Evolutionary conservation across 2,888 invertebrate species (phyloP), one percentile per base, ranked within the genome.

Genomic region (Drosophila falleni): DNA sequence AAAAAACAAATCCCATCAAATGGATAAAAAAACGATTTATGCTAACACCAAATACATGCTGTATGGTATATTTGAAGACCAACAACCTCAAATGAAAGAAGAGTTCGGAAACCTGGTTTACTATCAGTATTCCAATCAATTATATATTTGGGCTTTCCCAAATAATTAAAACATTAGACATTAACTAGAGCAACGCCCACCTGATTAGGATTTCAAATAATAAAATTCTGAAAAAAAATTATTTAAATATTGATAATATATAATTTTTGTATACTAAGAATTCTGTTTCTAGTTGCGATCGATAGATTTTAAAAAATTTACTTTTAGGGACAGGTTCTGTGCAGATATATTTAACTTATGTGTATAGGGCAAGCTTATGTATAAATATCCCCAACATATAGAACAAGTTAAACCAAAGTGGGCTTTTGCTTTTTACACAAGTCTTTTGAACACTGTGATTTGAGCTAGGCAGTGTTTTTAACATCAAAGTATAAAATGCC

Each of bases 21-120:
- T 47, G 53, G 33, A 9, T 42, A 8, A 49, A 54, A 31, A 66
- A 31, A n/a, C 29, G 15, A 0, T 13, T 49, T 1, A 10, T 11
- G 15, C 2, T 23, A 37, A 35, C 37, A 8, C 54, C 55, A 19
- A 37, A 26, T 4, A 23, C 23, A 16, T 8, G 29, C 15, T 50
- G n/a, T 33, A 44, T 65, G 50, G 19, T 50, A 37, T 67, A 65
- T 53, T 10, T 61, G 26, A 44, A 29, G 26, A 53, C 33, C 13
- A 23, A 26, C 42, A 50, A 50, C 33, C 50, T 50, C 13, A 44
- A 44, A 23, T 44, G 23, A 44, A 44, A n/a, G 23, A 44, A n/a
- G 26, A 23, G 6, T 6, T 10, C 1, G 19, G 11, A 42, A 42
- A 19, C 10, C 6, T 13, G n/a, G n/a, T 46, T 46, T 23, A 44